Evolutionary conservation across 2,888 invertebrate species (phyloP).

Genomic region (Chloroclystis v-ata): DNA sequence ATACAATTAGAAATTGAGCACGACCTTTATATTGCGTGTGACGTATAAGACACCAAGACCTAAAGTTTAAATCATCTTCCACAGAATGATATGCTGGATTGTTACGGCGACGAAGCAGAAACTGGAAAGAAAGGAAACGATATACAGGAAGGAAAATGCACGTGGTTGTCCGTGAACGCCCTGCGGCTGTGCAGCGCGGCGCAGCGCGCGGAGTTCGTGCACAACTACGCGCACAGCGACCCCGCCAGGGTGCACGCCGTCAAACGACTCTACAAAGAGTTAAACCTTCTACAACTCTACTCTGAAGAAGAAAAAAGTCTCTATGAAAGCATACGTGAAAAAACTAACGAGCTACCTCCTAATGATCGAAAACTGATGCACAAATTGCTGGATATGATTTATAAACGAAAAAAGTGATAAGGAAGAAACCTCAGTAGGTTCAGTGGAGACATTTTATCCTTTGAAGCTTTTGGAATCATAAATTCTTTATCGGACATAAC

Average conservation of each 20-base stretch:
- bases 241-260: conserved; percentile 76
- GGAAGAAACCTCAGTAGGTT: too few relatives aligned
- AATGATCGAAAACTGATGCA: conserved; percentile 58
- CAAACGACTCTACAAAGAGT: conserved; percentile 71
- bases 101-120: conserved; percentile 83
- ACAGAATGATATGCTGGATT: conserved; percentile 91
- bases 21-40: too few relatives aligned
- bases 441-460: too few relatives aligned
- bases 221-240: conserved; percentile 84
- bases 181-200: conserved; percentile 83
- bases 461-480: too few relatives aligned
- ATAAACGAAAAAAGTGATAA: background rate
- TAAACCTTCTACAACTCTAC: conserved; percentile 83
- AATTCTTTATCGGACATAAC: too few relatives aligned
- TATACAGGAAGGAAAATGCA: conserved; percentile 89
- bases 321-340: conserved; percentile 83
- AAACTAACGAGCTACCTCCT: conserved; percentile 83
- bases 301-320: conserved; percentile 84
- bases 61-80: background rate
- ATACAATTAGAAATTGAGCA: too few relatives aligned
- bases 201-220: conserved; percentile 82
- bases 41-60: too few relatives aligned
- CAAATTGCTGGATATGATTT: conserved; percentile 73
- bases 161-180: conserved; percentile 87
- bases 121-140: conserved; percentile 48